Evolutionary conservation across 2,888 invertebrate genomes (phyloP).

Genomic region (Tinea pellionella): DNA sequence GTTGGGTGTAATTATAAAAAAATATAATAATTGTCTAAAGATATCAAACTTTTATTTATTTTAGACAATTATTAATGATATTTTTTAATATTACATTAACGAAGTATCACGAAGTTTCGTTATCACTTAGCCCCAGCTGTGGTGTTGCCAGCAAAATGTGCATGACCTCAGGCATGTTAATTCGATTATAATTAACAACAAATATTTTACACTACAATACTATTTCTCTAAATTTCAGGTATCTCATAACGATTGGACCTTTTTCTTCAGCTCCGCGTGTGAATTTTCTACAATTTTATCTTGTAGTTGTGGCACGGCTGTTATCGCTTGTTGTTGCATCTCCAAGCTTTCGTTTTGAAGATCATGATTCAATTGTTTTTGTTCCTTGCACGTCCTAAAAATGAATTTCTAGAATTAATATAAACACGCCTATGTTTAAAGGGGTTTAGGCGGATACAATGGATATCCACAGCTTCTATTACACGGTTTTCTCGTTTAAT

Average conservation of each 20-base stretch:
- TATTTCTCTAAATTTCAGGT: background rate
- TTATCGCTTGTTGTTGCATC: slow-evolving; percentile 55
- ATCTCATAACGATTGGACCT: no score
- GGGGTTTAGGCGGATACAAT: background rate
- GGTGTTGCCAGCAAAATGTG: no score
- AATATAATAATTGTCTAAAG: no score
- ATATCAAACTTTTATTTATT: no score
- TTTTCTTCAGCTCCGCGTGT: background rate
- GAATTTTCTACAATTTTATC: slow-evolving; percentile 31
- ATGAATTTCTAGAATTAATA: background rate
- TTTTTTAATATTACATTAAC: no score
- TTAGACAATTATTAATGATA: no score
- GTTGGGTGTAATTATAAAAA: no score
- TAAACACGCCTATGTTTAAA: background rate
- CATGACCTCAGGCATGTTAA: no score
- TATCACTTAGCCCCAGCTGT: no score
- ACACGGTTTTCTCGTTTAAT: background rate
- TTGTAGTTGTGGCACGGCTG: slow-evolving; percentile 45
- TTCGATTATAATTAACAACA: no score
- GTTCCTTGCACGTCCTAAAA: slow-evolving; percentile 47
- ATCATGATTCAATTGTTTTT: slow-evolving; percentile 50
- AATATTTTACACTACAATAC: background rate
- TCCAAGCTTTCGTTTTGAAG: slow-evolving; percentile 60
- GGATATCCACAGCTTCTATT: no score
- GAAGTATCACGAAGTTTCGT: no score